Evolutionary conservation across 2,797 vertebrate genomes (phyloP).

Genomic region (Limosa lapponica): DNA sequence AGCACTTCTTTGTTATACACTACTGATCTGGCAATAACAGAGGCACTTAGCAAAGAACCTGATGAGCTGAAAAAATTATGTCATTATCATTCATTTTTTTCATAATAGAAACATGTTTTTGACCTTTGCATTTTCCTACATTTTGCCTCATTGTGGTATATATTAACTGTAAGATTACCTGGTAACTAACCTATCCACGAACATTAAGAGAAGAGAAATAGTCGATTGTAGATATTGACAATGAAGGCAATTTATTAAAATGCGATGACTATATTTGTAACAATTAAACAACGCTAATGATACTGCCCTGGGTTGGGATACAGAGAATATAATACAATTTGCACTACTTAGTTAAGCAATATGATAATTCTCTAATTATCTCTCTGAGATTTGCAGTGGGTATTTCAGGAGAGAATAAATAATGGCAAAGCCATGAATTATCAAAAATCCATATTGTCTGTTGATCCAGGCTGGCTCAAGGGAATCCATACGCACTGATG

Average conservation of each 20-base stretch:
- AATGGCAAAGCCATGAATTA: conserved; percentile 74
- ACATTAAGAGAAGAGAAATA: conserved; percentile 50
- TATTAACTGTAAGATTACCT: conserved; percentile 80
- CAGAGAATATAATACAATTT: conserved; percentile 60
- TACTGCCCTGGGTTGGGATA: conserved; percentile 62
- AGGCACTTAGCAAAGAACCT: conserved; percentile 86
- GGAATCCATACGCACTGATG: conserved; percentile 67
- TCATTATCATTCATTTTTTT: conserved; percentile 87
- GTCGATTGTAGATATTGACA: conserved; percentile 56
- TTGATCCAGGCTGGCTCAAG: conserved; percentile 68
- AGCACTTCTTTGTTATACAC: conserved; percentile 85
- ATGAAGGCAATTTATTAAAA: conserved; percentile 71
- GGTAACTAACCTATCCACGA: conserved; percentile 68
- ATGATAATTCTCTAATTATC: conserved; percentile 81
- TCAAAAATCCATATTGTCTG: conserved; percentile 76
- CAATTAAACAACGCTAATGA: conserved; percentile 77
- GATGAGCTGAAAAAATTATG: conserved; percentile 88
- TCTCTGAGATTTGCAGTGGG: conserved; percentile 67
- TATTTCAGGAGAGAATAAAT: conserved; percentile 71
- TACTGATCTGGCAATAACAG: conserved; percentile 86
- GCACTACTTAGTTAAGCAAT: conserved; percentile 75
- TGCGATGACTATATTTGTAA: conserved; percentile 63
- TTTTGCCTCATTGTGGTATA: conserved; percentile 71
- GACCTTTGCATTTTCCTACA: conserved; percentile 85
- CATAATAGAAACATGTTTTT: conserved; percentile 84